Evolutionary conservation across 2,113 vertebrate species (phyloP), one percentile per base, ranked within the genome.

Genomic region (Salvelinus alpinus): DNA sequence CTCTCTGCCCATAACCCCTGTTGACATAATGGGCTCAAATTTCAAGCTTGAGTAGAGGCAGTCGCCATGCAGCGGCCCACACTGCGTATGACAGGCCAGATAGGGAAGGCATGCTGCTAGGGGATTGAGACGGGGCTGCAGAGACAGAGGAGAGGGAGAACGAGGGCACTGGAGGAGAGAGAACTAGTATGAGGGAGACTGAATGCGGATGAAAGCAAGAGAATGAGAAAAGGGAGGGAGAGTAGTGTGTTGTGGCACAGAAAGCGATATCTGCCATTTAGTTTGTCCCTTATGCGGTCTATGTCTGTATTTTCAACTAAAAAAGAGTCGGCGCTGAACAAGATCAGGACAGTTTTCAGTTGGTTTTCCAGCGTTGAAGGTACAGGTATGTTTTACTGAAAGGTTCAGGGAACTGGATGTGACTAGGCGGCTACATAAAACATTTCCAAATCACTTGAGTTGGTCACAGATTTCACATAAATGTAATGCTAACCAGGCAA

Each of bases 21-120:
- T 84, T 91, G 90, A 91, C 90, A 90, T 86, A 91, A 92, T 91
- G 88, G 90, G 85, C 87, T 90, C 89, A 90, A 77, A 92, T 90
- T 91, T 91, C 86, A 86, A 85, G 88, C 88, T 79, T 71, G 90
- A 92, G 90, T 90, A 91, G 87, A 82, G 72, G 18, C 80, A 84
- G 78, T 80, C 82, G 73, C 78, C 83, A 77, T 18, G 51, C 79
- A 27, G 84, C 74, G 72, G 74, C 74, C 77, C 79, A 72, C 7
- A 69, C 64, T 64, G 73, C 51, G 22, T 77, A 44, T 22, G 66
- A 74, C 72, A 66, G 81, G 80, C 76, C 65, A 62, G 79, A 86
- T 82, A 85, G 77, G 82, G 83, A 78, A 85, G 82, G 85, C 79
- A 82, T 82, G 83, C 78, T 70, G 54, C 79, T 81, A 34, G 84